phyloP scores from a whole-genome alignment of 2,797 vertebrate genomes.

The Agapornis canus region DNA sequence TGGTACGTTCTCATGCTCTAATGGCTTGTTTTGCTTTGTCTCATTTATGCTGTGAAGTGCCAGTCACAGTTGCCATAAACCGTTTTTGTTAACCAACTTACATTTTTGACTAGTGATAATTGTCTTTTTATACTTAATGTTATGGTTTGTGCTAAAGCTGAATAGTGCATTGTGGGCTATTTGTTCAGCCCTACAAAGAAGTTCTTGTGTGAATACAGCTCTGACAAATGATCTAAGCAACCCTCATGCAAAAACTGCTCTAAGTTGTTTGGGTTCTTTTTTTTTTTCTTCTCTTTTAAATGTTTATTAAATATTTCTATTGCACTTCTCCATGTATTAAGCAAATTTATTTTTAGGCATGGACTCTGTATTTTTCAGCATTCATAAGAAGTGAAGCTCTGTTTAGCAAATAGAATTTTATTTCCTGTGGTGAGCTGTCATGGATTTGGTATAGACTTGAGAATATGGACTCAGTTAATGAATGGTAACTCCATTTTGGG shows the following conservation, averaged over 20 bases:
- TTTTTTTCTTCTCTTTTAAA: not conserved
- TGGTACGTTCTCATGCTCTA: slow-evolving; percentile 20
- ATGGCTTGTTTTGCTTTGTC: not conserved
- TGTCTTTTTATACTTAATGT: slow-evolving; percentile 27
- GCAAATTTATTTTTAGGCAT: slow-evolving; percentile 25
- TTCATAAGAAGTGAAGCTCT: not conserved
- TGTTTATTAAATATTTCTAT: not conserved
- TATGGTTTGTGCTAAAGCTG: slow-evolving; percentile 47
- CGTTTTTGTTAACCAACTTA: not conserved
- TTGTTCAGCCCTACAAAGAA: slow-evolving; percentile 60
- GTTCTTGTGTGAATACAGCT: slow-evolving; percentile 49
- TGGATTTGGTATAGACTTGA: not conserved
- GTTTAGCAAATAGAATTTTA: not conserved
- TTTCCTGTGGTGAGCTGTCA: not conserved
- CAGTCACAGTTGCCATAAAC: slow-evolving; percentile 19
- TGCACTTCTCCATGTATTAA: not conserved
- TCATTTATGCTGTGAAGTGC: not conserved
- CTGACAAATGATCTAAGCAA: slow-evolving; percentile 30
- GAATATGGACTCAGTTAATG: not conserved
- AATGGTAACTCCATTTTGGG: not conserved
- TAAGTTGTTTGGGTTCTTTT: not conserved
- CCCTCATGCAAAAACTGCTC: slow-evolving; percentile 16
- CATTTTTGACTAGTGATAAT: slow-evolving; percentile 16
- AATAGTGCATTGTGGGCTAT: slow-evolving; percentile 59
- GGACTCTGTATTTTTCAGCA: not conserved